Evolutionary conservation across 2,113 vertebrate species (phyloP), one percentile per base, ranked within the genome.

Genomic region (Ochotona curzoniae): DNA sequence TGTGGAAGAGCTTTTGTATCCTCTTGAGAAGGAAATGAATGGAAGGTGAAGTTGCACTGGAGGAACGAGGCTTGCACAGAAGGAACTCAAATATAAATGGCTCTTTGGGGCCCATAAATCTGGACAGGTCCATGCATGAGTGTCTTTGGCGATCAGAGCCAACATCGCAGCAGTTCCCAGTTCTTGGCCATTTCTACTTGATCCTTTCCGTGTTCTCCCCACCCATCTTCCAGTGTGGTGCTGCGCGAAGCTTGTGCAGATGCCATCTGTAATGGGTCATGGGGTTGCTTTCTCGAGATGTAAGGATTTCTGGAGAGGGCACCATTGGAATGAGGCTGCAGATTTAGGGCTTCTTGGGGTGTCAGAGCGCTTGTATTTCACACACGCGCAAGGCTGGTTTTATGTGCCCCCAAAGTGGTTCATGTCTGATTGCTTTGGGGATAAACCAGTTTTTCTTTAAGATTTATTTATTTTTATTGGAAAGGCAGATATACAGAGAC

Each of bases 1-100:
- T 64, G 7, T 87, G 66, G 51, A 93, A 93, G 90, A 96, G 71
- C 49, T 95, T 97, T 96, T 93, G 81, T 95, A 93, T 96, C 84
- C 81, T 93, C 93, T 96, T 94, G 54, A 87, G 93, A 94, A 95
- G 69, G 75, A 84, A 96, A 95, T 96, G 88, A 93, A 63, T 70
- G 32, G 21, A n/a, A 89, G 14, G 25, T n/a, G 69, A 86, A 84
- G 38, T 26, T 35, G 21, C 32, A n/a, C 11, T 7, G 51, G 5
- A 81, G 51, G 61, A 84, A 63, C 2, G 26, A 60, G 70, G 81
- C 54, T 75, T 54, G 87, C 64, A 57, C 54, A 17, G 51, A 71
- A 66, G 70, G 73, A 30, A 84, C 51, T 10, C 2, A 2, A 57
- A 82, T n/a, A 2, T 14, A 10, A 18, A 44, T 63, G 64, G 44